Evolutionary conservation across 1,140 invertebrate species (phyloP).

Genomic region (Amphibalanus amphitrite): DNA sequence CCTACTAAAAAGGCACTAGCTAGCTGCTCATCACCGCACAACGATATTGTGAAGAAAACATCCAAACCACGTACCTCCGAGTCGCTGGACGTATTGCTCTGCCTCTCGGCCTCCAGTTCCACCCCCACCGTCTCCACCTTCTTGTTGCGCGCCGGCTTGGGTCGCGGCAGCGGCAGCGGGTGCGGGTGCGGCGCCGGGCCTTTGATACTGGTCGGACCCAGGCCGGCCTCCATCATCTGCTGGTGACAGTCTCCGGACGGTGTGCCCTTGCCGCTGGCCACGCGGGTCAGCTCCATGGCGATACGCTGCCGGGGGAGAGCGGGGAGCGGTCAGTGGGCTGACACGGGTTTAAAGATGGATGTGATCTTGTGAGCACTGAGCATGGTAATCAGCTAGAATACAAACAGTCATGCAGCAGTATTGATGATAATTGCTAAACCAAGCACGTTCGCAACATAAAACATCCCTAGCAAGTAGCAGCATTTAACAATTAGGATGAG

Average conservation of each 20-base stretch:
- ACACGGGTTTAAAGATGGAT: neutral
- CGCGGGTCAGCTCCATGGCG: neutral
- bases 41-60: too few relatives aligned
- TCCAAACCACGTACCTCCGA: conserved; percentile 16
- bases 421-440: neutral
- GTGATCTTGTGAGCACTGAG: neutral
- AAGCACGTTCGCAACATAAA: neutral
- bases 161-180: conserved; percentile 9
- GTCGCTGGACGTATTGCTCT: conserved; percentile 17
- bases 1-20: too few relatives aligned
- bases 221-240: neutral
- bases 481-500: conserved; percentile 4
- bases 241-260: neutral
- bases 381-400: neutral
- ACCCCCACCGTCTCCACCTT: neutral
- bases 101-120: conserved; percentile 19
- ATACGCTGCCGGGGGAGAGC: neutral
- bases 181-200: neutral
- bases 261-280: neutral
- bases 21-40: too few relatives aligned
- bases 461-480: neutral
- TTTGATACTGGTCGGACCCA: neutral
- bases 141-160: conserved; percentile 9
- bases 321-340: neutral
- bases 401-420: neutral